Evolutionary conservation across 1,140 invertebrate species (phyloP).

Genomic region (Bombus ignitus): DNA sequence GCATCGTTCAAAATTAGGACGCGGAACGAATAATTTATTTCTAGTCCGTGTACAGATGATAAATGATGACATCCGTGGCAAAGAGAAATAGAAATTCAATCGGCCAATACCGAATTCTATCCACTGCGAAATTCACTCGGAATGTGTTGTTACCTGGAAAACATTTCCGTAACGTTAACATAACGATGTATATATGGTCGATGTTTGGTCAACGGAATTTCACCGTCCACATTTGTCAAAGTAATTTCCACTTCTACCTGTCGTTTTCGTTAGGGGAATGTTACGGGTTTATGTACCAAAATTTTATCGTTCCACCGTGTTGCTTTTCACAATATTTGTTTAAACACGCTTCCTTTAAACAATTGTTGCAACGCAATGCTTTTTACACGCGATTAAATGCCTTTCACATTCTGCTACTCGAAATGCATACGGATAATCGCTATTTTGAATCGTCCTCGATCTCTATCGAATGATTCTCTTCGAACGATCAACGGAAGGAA

Average conservation of each 20-base stretch:
- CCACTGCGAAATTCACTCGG: background rate
- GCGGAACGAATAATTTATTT: background rate
- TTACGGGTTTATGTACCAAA: background rate
- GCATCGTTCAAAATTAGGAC: background rate
- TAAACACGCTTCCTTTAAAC: background rate
- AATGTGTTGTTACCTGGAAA: conserved; percentile 5
- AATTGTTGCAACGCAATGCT: too few species aligned
- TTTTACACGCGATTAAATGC: background rate
- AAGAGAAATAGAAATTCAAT: conserved; percentile 6
- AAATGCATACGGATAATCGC: background rate
- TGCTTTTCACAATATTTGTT: conserved; percentile 10
- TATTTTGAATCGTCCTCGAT: background rate
- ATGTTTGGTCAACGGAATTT: conserved; percentile 28
- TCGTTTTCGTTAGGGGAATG: background rate
- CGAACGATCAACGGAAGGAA: too few species aligned
- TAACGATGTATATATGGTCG: background rate
- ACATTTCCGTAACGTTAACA: conserved; percentile 28
- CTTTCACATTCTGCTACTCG: background rate
- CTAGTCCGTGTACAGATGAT: background rate
- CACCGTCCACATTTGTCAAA: conserved; percentile 35
- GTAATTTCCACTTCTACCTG: conserved; percentile 34
- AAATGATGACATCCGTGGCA: background rate
- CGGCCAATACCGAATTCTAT: background rate
- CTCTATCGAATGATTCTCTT: too few species aligned
- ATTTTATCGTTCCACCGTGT: background rate